A percentile compares a stretch with the other conserved stretches of the same genome.
These are phyloP conservation scores for Zalophus californianus DNA, from an alignment of 2,797 vertebrate genomes.

Conservation along the genomic window DNA sequence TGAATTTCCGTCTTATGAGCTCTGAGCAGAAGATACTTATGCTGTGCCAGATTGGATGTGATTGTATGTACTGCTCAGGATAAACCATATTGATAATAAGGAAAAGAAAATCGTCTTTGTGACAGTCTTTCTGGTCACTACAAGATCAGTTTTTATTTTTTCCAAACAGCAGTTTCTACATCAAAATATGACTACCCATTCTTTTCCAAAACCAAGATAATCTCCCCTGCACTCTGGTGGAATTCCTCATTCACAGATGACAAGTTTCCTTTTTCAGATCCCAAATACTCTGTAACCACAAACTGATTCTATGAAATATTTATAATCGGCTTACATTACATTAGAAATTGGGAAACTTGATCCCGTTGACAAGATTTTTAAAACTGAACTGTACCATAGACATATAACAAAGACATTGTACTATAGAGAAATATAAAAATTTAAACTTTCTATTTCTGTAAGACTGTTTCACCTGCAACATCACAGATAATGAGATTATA, in stretches of 20 bases:
- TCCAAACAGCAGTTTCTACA: background rate
- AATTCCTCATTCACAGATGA: background rate
- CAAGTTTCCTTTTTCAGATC: background rate
- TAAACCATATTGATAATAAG: background rate
- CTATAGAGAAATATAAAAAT: background rate
- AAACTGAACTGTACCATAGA: background rate
- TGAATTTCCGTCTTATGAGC: background rate
- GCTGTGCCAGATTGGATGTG: background rate
- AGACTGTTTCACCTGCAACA: background rate
- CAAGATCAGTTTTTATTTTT: background rate
- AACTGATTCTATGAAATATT: background rate
- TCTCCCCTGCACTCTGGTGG: too few species aligned
- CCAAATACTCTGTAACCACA: background rate
- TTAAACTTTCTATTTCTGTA: background rate
- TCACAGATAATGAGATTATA: background rate
- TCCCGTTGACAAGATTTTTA: background rate
- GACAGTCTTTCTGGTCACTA: background rate
- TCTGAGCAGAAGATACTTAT: background rate
- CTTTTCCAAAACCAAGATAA: background rate
- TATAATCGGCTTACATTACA: background rate
- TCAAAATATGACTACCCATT: background rate
- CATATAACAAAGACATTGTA: background rate
- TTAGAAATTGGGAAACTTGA: background rate
- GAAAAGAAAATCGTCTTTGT: background rate
- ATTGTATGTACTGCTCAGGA: background rate